Evolutionary conservation across 2,113 vertebrate species (phyloP).

Genomic region (Perognathus longimembris): DNA sequence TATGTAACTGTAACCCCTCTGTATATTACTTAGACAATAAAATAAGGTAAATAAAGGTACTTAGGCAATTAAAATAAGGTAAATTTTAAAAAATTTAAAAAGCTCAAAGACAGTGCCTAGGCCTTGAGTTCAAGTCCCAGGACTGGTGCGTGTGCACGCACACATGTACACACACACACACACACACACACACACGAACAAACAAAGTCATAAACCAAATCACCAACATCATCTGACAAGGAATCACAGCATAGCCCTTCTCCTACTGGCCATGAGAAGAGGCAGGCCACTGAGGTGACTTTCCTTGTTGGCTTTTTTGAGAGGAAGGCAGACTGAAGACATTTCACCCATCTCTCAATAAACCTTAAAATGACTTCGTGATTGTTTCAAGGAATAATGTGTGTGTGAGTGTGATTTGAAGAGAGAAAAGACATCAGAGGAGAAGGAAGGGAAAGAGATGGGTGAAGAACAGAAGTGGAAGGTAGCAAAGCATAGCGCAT

Average conservation of each 20-base stretch:
- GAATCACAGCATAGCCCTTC: not conserved
- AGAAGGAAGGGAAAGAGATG: not conserved
- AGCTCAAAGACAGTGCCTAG: no score
- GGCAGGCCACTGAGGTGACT: not conserved
- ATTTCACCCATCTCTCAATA: not conserved
- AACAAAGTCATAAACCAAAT: not conserved
- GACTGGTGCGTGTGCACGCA: no score
- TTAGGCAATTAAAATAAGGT: no score
- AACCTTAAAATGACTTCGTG: not conserved
- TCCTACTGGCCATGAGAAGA: not conserved
- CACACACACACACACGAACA: not conserved
- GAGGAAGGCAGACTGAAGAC: not conserved
- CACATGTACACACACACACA: not conserved
- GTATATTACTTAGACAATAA: no score
- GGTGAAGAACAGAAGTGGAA: not conserved
- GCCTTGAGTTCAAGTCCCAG: no score
- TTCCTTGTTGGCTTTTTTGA: not conserved
- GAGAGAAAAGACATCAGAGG: not conserved
- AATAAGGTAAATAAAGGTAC: no score
- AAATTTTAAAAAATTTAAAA: no score
- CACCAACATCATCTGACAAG: not conserved
- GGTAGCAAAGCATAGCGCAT: not conserved
- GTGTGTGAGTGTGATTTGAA: not conserved
- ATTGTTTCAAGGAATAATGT: constrained; percentile 35
- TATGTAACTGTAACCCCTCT: no score